phyloP scores from a whole-genome alignment of 2,113 vertebrate genomes.

The Vidua macroura region DNA sequence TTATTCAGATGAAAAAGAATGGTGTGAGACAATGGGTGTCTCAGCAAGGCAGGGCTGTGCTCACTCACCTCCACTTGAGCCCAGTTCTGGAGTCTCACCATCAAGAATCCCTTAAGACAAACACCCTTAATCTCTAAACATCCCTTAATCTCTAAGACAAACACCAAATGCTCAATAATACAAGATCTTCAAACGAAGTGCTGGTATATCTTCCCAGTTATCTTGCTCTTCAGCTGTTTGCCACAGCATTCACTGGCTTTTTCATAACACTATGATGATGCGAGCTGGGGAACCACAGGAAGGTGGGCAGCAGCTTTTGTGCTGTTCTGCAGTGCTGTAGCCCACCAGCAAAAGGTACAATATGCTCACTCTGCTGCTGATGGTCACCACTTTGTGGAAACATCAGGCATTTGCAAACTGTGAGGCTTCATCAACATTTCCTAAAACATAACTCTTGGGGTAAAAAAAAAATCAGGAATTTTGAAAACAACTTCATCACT shows the following conservation, averaged over 20 bases:
- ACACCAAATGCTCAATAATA: background rate
- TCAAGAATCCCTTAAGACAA: background rate
- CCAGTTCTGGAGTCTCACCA: background rate
- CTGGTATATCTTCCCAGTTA: background rate
- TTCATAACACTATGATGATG: background rate
- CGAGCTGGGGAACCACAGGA: background rate
- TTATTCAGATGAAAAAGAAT: background rate
- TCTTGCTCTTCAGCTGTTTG: background rate
- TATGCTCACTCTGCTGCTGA: background rate
- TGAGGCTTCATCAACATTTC: background rate
- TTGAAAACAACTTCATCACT: background rate
- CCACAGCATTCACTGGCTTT: background rate
- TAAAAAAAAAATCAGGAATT: background rate
- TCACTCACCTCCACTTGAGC: background rate
- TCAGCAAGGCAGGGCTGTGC: background rate
- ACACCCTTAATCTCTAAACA: no score
- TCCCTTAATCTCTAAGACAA: background rate
- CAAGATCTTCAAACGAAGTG: background rate
- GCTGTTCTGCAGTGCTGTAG: background rate
- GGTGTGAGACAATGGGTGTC: background rate
- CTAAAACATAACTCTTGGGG: background rate
- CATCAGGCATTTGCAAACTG: background rate
- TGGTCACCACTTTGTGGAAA: background rate
- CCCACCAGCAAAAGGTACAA: background rate
- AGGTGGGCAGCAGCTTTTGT: background rate